Evolutionary conservation across 2,888 invertebrate species (phyloP), one percentile per base, ranked within the genome.

Genomic region (Anoplius nigerrimus): DNA sequence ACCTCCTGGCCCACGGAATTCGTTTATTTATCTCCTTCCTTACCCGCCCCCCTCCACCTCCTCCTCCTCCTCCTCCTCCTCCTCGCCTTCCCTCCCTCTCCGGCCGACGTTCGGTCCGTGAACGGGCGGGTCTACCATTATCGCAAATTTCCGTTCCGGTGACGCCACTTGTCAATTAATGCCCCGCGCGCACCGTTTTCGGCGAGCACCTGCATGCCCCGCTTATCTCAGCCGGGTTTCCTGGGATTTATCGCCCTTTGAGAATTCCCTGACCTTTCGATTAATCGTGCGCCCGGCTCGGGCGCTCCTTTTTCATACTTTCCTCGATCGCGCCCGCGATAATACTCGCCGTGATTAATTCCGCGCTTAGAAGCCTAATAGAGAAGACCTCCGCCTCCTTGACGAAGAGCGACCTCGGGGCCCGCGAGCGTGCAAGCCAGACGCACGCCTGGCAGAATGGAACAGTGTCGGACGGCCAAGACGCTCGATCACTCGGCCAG

Each of bases 91-190:
- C 34, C 60, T 61, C 11, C 22, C 55, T 21, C 57, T 42, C 24
- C 34, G 45, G 21, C 67, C 16, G 24, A 21, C 16, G 43, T 60
- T 54, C 55, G 63, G 54, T 8, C 48, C 52, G 53, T 11, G 5
- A 5, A 48, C 52, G 53, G 62, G 54, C 66, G 11, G 34, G 34
- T 34, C 74, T 21, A 58, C 68, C 82, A 80, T 81, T 83, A 84
- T 84, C 84, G 79, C 79, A 70, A 81, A 84, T 81, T 83, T 79
- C 79, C 79, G 73, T 72, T 74, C 56, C 79, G 74, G 73, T 76
- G 81, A 84, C 83, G 82, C 80, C 78, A 79, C 81, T 83, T 82
- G 78, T 81, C 84, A 85, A 85, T 85, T 85, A 84, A 78, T 76
- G 79, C 76, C 74, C 67, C 62, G 56, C 70, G 61, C n/a, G 59